phyloP scores from a whole-genome alignment of 1,140 invertebrate species.

The Drosophila pseudoananassae region DNA sequence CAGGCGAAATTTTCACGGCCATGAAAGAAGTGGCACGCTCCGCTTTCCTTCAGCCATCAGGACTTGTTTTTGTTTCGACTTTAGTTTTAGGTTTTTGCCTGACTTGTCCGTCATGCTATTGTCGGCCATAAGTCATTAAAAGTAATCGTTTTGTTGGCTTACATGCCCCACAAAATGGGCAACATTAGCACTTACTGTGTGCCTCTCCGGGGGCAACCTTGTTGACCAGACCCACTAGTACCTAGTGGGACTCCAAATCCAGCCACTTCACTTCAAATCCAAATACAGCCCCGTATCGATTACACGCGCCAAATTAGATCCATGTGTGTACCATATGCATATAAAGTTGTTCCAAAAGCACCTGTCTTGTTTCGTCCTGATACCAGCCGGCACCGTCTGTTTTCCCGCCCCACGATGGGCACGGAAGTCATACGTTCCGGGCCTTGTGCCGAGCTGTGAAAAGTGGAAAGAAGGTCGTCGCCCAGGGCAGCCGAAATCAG shows the following conservation, averaged over 20 bases:
- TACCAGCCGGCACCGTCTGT: slow-evolving; percentile 36
- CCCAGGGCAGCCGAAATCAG: slow-evolving; percentile 37
- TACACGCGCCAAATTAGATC: slow-evolving; percentile 32
- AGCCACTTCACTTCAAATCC: slow-evolving; percentile 30
- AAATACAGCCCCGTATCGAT: slow-evolving; percentile 38
- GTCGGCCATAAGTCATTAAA: slow-evolving; percentile 80
- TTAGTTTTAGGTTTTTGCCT: background rate
- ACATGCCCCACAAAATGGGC: slow-evolving; percentile 74
- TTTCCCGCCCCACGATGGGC: slow-evolving; percentile 40
- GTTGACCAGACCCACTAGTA: slow-evolving; percentile 39
- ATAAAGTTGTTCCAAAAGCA: background rate
- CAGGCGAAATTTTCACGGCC: slow-evolving; percentile 65
- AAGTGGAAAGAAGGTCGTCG: slow-evolving; percentile 53
- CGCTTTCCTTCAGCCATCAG: slow-evolving; percentile 14
- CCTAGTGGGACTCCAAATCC: slow-evolving; percentile 24
- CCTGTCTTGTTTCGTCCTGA: slow-evolving; percentile 24
- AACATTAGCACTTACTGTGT: slow-evolving; percentile 72
- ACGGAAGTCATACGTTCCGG: slow-evolving; percentile 26
- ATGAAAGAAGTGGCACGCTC: slow-evolving; percentile 53
- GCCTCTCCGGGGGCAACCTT: slow-evolving; percentile 57
- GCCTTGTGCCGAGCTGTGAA: slow-evolving; percentile 34
- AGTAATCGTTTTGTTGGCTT: slow-evolving; percentile 79
- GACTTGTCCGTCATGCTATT: slow-evolving; percentile 64
- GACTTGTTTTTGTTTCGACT: slow-evolving; percentile 12
- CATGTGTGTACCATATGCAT: background rate